Evolutionary conservation across 2,113 vertebrate species (phyloP).

Genomic region (Rhinolophus sinicus): DNA sequence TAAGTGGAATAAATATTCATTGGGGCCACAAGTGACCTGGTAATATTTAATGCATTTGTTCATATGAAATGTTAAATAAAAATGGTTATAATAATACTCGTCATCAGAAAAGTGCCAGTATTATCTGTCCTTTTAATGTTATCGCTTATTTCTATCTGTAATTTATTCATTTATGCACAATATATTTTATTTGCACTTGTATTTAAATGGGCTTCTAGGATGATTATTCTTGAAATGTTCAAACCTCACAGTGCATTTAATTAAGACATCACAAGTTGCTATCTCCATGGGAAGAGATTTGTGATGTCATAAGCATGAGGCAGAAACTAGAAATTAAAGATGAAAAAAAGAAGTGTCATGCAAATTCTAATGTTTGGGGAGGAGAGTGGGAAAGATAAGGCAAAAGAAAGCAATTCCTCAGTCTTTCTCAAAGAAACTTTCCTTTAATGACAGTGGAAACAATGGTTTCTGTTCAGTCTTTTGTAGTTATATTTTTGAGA

Average conservation of each 20-base stretch:
- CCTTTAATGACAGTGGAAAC: not conserved
- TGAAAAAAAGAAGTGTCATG: not conserved
- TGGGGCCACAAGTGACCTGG: not conserved
- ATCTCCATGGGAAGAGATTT: conserved; percentile 10
- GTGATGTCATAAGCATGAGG: conserved; percentile 42
- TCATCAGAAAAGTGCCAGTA: conserved; percentile 41
- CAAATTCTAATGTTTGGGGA: not conserved
- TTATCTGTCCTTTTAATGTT: conserved; percentile 10
- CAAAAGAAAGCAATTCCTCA: not conserved
- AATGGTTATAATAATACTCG: conserved; percentile 1
- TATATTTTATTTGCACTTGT: conserved; percentile 52
- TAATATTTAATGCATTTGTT: conserved; percentile 44
- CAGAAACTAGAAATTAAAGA: not conserved
- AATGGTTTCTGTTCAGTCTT: not conserved
- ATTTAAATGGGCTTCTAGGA: conserved; percentile 15
- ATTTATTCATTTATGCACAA: conserved; percentile 43
- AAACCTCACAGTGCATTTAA: conserved; percentile 56
- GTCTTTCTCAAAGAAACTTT: not conserved
- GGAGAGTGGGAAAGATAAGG: not conserved
- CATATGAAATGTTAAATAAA: conserved; percentile 19
- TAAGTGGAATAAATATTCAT: not conserved
- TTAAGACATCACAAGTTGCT: conserved; percentile 44
- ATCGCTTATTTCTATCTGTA: not conserved
- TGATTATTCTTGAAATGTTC: conserved; percentile 47
- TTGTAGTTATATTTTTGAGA: conserved; percentile 16